Base-by-base conservation (phyloP, 1,140 invertebrate species). In the Zaprionus inermis region DNA sequence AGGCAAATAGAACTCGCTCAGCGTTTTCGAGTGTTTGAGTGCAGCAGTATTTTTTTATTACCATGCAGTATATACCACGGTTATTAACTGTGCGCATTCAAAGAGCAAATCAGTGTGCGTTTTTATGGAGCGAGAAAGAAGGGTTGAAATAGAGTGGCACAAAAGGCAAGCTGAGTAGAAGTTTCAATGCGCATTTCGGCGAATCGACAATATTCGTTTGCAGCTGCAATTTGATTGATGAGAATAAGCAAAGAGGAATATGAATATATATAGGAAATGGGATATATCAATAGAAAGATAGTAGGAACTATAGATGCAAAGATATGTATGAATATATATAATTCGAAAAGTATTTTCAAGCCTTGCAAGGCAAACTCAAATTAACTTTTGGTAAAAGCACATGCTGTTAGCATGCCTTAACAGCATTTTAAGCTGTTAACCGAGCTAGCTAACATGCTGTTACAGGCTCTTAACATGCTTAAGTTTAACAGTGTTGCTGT, bases 11-110 rank as follows among this genome's bases (percentile, higher is more conserved):
- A 20, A 55, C 34, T 34, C 55, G n/a, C 51, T 56, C 59, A 58
- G 54, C 65, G 57, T 12, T 51, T 70, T 70, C 54, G 24, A 74
- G 72, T 64, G 58, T 11, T 34, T 58, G 54, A 74, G 41, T 74
- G 72, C 72, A 70, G 46, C 16, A 34, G 18, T 32, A 58, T 34
- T 22, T n/a, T 38, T 41, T 52, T 44, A 36, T 52, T 14, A 6
- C 49, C 51, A 52, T 52, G 20, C 20, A 24, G 7, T 24, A 52
- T 10, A 4, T 38, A 38, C 49, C 24, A 32, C 51, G 32, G 66
- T 74, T 74, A 70, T 74, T 59, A 56, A 9, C 30, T 73, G 44
- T 73, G 49, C 36, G 44, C 24, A 36, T 49, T 20, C 28, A 56
- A 49, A 63, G 22, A 16, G 12, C 30, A 36, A 61, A 32, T 32